These are phyloP conservation scores for Rugalucina vietnamica DNA, from an alignment of 2,888 invertebrate genomes.

Conservation along the genomic window DNA sequence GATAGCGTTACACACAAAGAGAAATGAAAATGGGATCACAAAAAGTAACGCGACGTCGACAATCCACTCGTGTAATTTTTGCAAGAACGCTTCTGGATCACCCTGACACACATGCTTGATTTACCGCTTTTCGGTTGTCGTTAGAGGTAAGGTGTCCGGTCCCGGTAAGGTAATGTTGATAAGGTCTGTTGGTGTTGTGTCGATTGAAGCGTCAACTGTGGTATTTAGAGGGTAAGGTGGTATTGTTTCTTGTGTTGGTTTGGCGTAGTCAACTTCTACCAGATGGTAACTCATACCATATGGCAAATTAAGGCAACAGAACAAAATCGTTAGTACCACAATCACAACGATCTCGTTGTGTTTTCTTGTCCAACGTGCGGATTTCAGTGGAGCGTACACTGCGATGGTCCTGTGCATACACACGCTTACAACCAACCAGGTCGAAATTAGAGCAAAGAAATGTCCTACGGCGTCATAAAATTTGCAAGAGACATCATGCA, in stretches of 20 bases:
- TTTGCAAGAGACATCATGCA: not conserved
- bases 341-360: not conserved
- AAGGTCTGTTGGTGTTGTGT: not conserved
- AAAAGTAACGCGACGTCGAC: not conserved
- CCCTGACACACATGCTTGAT: not conserved
- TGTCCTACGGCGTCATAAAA: not conserved
- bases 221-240: not conserved
- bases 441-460: not conserved
- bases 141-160: no score
- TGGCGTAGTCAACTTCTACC: not conserved
- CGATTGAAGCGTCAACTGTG: not conserved
- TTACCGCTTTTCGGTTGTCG: not conserved
- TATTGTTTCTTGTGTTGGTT: not conserved
- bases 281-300: not conserved
- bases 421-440: not conserved
- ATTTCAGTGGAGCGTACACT: not conserved
- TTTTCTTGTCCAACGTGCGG: not conserved
- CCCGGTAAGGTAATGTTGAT: no score
- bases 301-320: not conserved
- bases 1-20: not conserved
- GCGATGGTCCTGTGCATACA: not conserved
- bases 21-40: not conserved
- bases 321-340: not conserved
- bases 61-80: not conserved
- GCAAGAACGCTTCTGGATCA: not conserved